Evolutionary conservation across 2,888 invertebrate species (phyloP), one percentile per base, ranked within the genome.

Genomic region (Cybosia mesomella): DNA sequence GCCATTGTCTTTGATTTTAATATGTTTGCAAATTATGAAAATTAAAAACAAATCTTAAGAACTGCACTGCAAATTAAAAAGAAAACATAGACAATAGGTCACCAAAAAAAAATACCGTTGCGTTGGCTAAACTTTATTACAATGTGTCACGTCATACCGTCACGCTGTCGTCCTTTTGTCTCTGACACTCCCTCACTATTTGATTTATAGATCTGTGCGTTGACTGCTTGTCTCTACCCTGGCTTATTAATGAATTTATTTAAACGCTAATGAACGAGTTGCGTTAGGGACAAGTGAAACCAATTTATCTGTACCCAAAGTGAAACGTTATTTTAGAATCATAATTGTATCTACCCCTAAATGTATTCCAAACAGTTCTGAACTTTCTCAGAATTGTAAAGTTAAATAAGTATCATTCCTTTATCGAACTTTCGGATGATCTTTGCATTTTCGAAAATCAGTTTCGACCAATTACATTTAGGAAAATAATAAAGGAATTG

Each of bases 181-280:
- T 89, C 77, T 93, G 93, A 94, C 94, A 92, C 91, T 90, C 94
- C 93, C 94, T 92, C 90, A 92, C 92, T 91, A 93, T 94, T 94
- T 95, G 94, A 95, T 95, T 94, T 94, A 95, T 94, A 93, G 93
- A 92, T 91, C 89, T 88, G 85, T 89, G 84, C 93, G 93, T 89
- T 91, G 92, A 93, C 91, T 91, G 88, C 89, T 89, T 92, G 93
- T 94, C 93, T 92, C 91, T 85, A 78, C 80, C 83, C 70, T 79
- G 77, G 87, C 91, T 93, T 93, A 94, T 95, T 94, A 95, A 95
- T 94, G 94, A 94, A 93, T 94, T 94, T 93, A 94, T 95, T 94
- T 93, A 91, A 94, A 93, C 92, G 89, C 90, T 94, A 95, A 95
- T 94, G 94, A 95, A 94, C 92, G 91, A 94, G 88, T 91, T 90